A percentile compares a stretch with the other conserved stretches of the same genome.
phyloP scores from a whole-genome alignment of 2,797 vertebrate genomes.

The Aplochiton taeniatus region DNA sequence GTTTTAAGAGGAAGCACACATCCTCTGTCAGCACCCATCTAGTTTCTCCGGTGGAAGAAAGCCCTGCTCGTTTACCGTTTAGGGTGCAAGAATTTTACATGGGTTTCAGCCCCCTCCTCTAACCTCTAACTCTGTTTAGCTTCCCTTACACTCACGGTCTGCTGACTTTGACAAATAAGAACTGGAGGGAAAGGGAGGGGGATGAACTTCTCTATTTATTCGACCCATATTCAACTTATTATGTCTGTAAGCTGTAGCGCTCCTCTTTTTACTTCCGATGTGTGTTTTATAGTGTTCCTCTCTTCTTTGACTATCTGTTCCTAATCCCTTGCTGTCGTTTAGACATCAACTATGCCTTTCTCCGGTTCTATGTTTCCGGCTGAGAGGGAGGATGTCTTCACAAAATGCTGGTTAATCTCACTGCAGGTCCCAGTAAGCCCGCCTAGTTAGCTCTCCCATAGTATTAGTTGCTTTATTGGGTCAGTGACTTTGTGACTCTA shows the following conservation, averaged over 20 bases:
- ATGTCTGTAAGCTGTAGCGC: not conserved
- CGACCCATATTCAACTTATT: not conserved
- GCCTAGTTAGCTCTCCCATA: not conserved
- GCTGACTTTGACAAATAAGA: conserved; percentile 3
- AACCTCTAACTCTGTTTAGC: conserved; percentile 6
- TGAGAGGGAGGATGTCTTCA: not conserved
- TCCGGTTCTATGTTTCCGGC: not conserved
- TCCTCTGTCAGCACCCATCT: not conserved
- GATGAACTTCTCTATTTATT: not conserved
- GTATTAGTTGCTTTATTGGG: too few species aligned
- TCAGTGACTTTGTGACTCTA: too few species aligned
- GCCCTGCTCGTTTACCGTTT: not conserved
- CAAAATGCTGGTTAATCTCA: conserved; percentile 6
- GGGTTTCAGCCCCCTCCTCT: too few species aligned
- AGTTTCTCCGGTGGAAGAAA: conserved; percentile 2
- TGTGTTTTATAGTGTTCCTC: too few species aligned
- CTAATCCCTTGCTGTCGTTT: too few species aligned
- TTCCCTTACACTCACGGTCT: conserved; percentile 10
- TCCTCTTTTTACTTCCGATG: not conserved
- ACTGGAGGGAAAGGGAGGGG: conserved; percentile 1
- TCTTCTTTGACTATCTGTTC: too few species aligned
- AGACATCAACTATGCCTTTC: not conserved
- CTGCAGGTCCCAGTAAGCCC: conserved; percentile 16
- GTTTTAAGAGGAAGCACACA: too few species aligned
- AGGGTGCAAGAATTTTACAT: too few species aligned